phyloP scores from a whole-genome alignment of 2,888 invertebrate genomes.

The Periphyllus acericola region DNA sequence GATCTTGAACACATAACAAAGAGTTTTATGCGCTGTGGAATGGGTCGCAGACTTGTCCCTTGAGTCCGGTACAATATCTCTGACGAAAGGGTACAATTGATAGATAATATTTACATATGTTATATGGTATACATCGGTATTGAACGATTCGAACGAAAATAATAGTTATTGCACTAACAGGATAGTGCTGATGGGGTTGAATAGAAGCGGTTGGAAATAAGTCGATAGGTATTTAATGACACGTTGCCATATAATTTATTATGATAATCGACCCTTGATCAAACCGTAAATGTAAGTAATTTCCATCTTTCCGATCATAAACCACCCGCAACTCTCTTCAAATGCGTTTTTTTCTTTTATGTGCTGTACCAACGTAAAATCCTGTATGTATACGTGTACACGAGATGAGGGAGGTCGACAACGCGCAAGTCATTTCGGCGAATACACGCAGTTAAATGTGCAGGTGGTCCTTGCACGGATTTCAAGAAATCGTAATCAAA shows the following conservation, averaged over 20 bases:
- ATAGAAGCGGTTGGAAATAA: background rate
- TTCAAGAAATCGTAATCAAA: constrained; percentile 9
- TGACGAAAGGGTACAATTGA: no score
- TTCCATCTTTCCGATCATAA: background rate
- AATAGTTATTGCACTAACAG: no score
- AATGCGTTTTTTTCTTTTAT: background rate
- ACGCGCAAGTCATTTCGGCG: constrained; percentile 32
- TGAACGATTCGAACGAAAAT: no score
- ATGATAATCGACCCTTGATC: constrained; percentile 48
- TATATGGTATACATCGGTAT: no score
- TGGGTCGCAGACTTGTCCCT: no score
- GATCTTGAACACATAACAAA: no score
- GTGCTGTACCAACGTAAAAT: background rate
- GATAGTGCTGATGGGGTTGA: background rate
- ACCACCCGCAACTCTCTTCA: background rate
- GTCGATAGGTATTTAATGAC: constrained; percentile 26
- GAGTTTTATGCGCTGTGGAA: no score
- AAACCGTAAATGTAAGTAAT: constrained; percentile 37
- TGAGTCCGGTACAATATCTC: no score
- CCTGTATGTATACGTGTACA: background rate
- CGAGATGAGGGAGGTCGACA: background rate
- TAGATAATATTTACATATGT: no score
- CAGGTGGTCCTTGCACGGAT: constrained; percentile 30
- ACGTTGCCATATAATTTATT: background rate
- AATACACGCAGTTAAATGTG: background rate